Conservation (phyloP, 2,888 invertebrate species). For the Catotricha subobsoleta region DNA sequence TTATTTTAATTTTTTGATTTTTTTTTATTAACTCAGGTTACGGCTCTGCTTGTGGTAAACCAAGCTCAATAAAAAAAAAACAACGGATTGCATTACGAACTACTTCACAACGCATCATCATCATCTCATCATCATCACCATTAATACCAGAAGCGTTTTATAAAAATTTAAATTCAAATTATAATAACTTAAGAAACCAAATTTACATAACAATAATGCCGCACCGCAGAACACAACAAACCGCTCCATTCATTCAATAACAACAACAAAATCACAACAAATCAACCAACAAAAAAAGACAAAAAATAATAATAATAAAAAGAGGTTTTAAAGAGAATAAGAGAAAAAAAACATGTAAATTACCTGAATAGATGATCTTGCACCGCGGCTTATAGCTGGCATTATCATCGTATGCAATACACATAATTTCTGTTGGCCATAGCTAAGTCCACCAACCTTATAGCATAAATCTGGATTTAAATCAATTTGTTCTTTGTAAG, state of each 20-base stretch:
- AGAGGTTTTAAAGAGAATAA: too few species aligned
- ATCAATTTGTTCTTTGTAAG: slow-evolving; percentile 24
- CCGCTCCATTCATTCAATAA: too few species aligned
- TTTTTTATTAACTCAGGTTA: not conserved
- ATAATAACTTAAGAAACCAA: not conserved
- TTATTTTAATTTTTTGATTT: not conserved
- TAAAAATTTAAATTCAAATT: too few species aligned
- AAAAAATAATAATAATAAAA: too few species aligned
- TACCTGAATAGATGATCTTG: slow-evolving; percentile 28
- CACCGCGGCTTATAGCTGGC: slow-evolving; percentile 30
- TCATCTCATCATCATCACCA: not conserved
- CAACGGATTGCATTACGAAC: not conserved
- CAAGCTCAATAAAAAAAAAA: not conserved
- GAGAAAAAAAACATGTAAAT: too few species aligned
- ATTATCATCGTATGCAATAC: slow-evolving; percentile 26
- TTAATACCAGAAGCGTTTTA: not conserved
- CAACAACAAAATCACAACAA: too few species aligned
- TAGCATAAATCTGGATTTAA: slow-evolving; percentile 28
- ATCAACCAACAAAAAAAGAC: too few species aligned
- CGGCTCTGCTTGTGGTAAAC: not conserved
- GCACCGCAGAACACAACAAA: too few species aligned
- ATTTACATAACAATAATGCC: slow-evolving; percentile 6
- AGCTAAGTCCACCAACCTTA: slow-evolving; percentile 22
- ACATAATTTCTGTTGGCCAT: slow-evolving; percentile 27
- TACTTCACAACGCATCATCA: not conserved